These are phyloP conservation scores for Plagodis pulveraria DNA, from an alignment of 2,888 invertebrate genomes.

Conservation along the genomic window DNA sequence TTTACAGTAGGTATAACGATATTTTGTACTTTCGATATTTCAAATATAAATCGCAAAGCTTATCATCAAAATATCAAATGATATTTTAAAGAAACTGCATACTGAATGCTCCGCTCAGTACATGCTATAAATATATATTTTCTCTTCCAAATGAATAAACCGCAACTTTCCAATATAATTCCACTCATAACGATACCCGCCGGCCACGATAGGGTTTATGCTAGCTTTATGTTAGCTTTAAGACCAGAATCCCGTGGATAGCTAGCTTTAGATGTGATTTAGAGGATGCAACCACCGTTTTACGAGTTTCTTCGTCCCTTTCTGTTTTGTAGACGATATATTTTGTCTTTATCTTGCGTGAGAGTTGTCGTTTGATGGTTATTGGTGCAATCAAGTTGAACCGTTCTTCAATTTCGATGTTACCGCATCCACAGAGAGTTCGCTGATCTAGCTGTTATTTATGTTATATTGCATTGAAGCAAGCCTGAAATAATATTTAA, in stretches of 20 bases:
- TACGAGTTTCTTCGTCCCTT: constrained; percentile 29
- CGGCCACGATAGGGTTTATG: constrained; percentile 28
- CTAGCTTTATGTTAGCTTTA: constrained; percentile 30
- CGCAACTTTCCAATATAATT: constrained; percentile 33
- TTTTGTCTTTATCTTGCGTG: constrained; percentile 18
- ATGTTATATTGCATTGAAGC: too few relatives aligned
- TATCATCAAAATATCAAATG: not conserved
- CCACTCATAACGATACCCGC: constrained; percentile 28
- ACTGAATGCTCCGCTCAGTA: not conserved
- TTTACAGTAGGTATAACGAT: too few relatives aligned
- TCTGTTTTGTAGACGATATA: constrained; percentile 18
- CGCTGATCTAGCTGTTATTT: not conserved
- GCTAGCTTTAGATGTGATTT: constrained; percentile 39
- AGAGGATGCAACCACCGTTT: constrained; percentile 35
- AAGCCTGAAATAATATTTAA: too few relatives aligned
- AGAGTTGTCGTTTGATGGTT: constrained; percentile 25
- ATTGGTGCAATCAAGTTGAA: constrained; percentile 13
- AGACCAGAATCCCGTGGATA: constrained; percentile 35
- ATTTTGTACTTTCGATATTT: too few relatives aligned
- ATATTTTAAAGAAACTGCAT: not conserved
- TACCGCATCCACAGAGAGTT: not conserved
- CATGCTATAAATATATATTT: constrained; percentile 24
- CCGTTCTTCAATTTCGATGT: constrained; percentile 4
- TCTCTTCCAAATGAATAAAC: constrained; percentile 29
- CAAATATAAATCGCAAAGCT: not conserved